Base-by-base conservation (phyloP, 1,140 invertebrate genomes). In the Leptopilina boulardi region DNA sequence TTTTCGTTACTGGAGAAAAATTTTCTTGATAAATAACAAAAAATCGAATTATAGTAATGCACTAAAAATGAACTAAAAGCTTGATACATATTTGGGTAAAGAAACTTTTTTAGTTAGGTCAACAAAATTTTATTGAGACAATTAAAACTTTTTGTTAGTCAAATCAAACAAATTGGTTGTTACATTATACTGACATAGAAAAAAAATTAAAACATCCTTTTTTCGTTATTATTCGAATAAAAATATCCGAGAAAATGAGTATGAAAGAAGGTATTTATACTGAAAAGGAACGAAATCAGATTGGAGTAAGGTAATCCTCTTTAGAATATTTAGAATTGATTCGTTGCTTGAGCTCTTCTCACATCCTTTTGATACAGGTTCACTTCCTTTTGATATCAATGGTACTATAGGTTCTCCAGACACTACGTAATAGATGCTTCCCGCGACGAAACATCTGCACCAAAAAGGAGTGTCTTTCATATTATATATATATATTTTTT, bases 271-370 rank as follows among this genome's bases (percentile, higher is more conserved):
- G n/a, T 13, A 47, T 47, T 15, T 47, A 15, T 47, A 15, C 21
- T 26, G 56, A 8, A 30, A 66, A 30, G 59, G 23, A 30, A 19
- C 6, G 51, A 30, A 6, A 34, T 34, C 23, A 34, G 26, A 66
- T 66, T 66, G 59, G 3, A n/a, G n/a, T 51, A 66, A 66, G 59
- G 13, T 66, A 66, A 66, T 66, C 56, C 56, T 66, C 23, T 66
- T 30, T 66, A n/a, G 26, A 66, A 66, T 66, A 66, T 30, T 66
- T 66, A 30, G 59, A 30, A 66, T 34, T 30, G 23, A 66, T 66
- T 66, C 59, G 59, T n/a, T 66, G 59, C 11, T 66, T 66, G 3
- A 66, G 59, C 59, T 66, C 26, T 38, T 38, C 5, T 66, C 23
- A 30, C 10, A 15, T 66, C 26, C 59, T 30, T 66, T 66, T 30